Conservation (phyloP, 2,888 invertebrate species). For the Tetragonisca angustula region DNA sequence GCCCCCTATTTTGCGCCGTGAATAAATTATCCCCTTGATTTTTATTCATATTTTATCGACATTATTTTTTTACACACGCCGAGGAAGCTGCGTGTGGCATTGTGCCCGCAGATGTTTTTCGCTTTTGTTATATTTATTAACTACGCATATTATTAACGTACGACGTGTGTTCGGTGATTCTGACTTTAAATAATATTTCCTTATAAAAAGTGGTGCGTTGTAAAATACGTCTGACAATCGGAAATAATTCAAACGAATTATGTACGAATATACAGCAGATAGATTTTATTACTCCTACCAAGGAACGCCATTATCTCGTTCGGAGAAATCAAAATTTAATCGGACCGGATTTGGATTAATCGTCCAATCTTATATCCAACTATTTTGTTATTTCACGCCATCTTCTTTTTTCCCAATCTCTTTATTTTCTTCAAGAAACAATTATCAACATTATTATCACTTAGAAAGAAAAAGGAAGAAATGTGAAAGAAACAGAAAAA, state of each 20-base stretch:
- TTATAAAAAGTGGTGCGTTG: neutral
- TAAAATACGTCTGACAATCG: neutral
- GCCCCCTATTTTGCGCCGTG: neutral
- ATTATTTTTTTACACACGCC: neutral
- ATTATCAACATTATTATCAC: too few relatives aligned
- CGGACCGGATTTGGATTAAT: neutral
- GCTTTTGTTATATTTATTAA: too few relatives aligned
- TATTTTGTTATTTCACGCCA: too few relatives aligned
- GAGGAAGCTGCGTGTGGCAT: neutral
- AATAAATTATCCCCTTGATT: conserved; percentile 39
- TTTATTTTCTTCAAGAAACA: neutral
- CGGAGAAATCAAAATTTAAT: neutral
- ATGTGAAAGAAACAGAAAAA: neutral
- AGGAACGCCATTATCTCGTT: neutral
- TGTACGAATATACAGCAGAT: too few relatives aligned
- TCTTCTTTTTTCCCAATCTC: neutral
- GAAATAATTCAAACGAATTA: too few relatives aligned
- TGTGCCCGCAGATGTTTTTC: neutral
- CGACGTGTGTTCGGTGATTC: too few relatives aligned
- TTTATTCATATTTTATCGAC: conserved; percentile 14
- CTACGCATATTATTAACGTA: too few relatives aligned
- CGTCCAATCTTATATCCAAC: neutral
- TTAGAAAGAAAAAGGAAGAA: neutral
- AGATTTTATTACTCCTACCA: neutral
- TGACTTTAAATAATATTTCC: neutral